Conservation (phyloP, 2,888 invertebrate species). For the Aleiodes leptofemur region DNA sequence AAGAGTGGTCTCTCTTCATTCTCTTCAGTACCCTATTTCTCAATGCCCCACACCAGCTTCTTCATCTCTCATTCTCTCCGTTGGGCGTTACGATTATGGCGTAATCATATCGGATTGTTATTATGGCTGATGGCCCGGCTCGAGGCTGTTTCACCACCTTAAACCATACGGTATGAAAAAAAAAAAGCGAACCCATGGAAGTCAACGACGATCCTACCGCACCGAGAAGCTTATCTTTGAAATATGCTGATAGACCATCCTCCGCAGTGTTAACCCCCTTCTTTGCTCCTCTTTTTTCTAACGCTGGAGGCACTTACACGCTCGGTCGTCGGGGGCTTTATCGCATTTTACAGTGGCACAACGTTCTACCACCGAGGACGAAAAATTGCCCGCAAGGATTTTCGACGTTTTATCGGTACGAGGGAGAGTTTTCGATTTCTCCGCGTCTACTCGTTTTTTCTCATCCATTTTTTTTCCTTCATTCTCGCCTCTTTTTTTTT, state of each 20-base stretch:
- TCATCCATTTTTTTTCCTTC: neutral
- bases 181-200: conserved; percentile 4
- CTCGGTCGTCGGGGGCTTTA: conserved; percentile 62
- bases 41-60: conserved; percentile 19
- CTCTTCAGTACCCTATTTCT: conserved; percentile 37
- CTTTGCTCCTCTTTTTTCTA: conserved; percentile 40
- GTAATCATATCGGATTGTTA: conserved; percentile 76
- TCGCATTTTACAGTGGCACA: conserved; percentile 54
- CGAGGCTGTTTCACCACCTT: conserved; percentile 57
- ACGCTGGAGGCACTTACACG: conserved; percentile 49
- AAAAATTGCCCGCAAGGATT: conserved; percentile 65
- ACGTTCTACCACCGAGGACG: conserved; percentile 46
- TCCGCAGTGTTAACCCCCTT: conserved; percentile 49
- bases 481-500: neutral
- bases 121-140: conserved; percentile 73
- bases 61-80: conserved; percentile 22
- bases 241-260: conserved; percentile 74
- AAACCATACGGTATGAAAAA: conserved; percentile 48
- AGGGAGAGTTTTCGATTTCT: conserved; percentile 46
- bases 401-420: conserved; percentile 51
- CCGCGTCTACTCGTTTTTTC: conserved; percentile 5
- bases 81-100: conserved; percentile 72
- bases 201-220: conserved; percentile 57
- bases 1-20: conserved; percentile 36
- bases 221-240: conserved; percentile 72